Evolutionary conservation across 30 jellyfish, hydroid and myxozoan genomes (phyloP), one percentile per base, ranked within the genome.

Genomic region (Aurelia coerulea): DNA sequence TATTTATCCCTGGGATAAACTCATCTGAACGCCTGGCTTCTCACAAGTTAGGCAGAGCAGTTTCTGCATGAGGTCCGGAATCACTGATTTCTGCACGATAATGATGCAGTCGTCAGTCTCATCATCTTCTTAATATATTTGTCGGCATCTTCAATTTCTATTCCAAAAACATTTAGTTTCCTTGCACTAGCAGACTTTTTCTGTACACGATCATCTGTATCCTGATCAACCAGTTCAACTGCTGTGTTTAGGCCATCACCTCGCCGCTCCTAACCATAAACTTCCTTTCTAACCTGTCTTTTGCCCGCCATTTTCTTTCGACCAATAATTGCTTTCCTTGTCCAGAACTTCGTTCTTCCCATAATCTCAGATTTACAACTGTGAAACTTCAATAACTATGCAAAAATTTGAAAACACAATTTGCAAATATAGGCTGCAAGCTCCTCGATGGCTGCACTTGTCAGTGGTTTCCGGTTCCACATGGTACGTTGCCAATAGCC

Each of bases 121-220:
- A 5, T 41, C 81, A 33, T 29, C 58, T 19, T 31, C 16, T 19
- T 19, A 7, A 4, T n/a, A 42, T 71, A 32, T 39, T 10, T 39
- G 4, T 33, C 14, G 49, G 39, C 65, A 17, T 12, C 49, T 42
- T 71, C n/a, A 15, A 10, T 71, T 42, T 71, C 19, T 10, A 71
- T 34, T 19, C 65, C 81, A 71, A 71, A 71, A 35, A 42, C 65
- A 29, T 17, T 7, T 15, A 31, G 65, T 71, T 71, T 71, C 56
- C 29, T 71, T 29, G 81, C 56, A 49, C 19, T 41, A 17, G 65
- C 15, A 71, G 65, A 71, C 33, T 35, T 39, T 0, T 71, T 37
- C 46, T 41, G 66, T 8, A 9, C 12, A 63, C 15, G 29, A 63
- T 17, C 73, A 16, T 63, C 29, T 11, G 11, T 17, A 11, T 63